These are phyloP conservation scores for Alectoris magna DNA, from an alignment of 2,797 vertebrate genomes.

Conservation along the genomic window DNA sequence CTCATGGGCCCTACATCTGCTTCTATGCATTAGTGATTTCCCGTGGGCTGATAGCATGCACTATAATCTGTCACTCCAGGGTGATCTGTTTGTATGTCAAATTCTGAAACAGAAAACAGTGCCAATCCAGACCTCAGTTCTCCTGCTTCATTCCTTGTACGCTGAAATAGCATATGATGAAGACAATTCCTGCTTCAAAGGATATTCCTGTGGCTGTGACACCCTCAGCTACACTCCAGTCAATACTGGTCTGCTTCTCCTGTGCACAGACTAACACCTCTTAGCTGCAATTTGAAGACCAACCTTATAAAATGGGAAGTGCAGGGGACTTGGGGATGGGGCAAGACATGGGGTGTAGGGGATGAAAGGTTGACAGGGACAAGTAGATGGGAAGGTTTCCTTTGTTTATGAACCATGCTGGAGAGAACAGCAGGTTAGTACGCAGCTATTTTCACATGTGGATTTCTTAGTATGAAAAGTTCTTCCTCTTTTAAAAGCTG, in stretches of 20 bases:
- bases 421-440: background rate
- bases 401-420: background rate
- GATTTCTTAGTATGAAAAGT: background rate
- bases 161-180: background rate
- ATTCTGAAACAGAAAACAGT: background rate
- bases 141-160: background rate
- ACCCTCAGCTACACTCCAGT: background rate
- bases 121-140: background rate
- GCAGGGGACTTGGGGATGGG: background rate
- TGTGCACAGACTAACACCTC: background rate
- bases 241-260: background rate
- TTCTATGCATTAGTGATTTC: constrained; percentile 38
- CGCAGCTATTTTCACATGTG: background rate
- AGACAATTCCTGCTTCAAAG: background rate
- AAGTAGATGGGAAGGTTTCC: background rate
- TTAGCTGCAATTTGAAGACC: background rate
- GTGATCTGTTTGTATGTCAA: background rate
- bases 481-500: background rate
- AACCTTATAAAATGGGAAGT: background rate
- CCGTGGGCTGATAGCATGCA: background rate
- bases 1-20: background rate
- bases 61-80: background rate
- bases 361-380: background rate
- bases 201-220: background rate
- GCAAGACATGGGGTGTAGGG: too few species aligned